Evolutionary conservation across 2,113 vertebrate genomes (phyloP).

Genomic region (Pipa parva): DNA sequence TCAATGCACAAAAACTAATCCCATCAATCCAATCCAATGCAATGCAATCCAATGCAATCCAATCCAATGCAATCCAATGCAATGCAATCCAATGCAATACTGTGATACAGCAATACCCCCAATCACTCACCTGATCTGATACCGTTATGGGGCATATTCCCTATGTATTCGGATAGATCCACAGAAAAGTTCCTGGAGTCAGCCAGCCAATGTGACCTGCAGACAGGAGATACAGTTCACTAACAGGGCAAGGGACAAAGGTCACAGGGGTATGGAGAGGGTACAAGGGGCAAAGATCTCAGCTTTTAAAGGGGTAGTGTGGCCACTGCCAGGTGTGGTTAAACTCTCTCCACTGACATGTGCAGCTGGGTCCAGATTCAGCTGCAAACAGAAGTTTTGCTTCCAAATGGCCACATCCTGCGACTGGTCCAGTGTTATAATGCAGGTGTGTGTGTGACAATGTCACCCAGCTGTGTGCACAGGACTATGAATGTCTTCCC

Average conservation of each 20-base stretch:
- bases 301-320: neutral
- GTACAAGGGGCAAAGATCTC: neutral
- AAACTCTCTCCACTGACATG: neutral
- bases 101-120: neutral
- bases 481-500: too few relatives aligned
- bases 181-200: neutral
- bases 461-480: too few relatives aligned
- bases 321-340: neutral
- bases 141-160: slow-evolving; percentile 55
- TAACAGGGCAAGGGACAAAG: neutral
- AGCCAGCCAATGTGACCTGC: neutral
- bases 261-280: neutral
- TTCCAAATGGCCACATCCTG: neutral
- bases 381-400: neutral
- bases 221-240: neutral
- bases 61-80: too few relatives aligned
- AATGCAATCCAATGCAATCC: too few relatives aligned
- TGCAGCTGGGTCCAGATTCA: neutral
- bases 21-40: too few relatives aligned
- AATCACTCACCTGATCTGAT: slow-evolving; percentile 54
- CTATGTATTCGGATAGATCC: neutral
- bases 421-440: neutral
- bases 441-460: too few relatives aligned
- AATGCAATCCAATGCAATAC: too few relatives aligned
- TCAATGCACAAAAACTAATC: too few relatives aligned